Evolutionary conservation across 2,113 vertebrate genomes (phyloP).

Genomic region (Climacteris rufus): DNA sequence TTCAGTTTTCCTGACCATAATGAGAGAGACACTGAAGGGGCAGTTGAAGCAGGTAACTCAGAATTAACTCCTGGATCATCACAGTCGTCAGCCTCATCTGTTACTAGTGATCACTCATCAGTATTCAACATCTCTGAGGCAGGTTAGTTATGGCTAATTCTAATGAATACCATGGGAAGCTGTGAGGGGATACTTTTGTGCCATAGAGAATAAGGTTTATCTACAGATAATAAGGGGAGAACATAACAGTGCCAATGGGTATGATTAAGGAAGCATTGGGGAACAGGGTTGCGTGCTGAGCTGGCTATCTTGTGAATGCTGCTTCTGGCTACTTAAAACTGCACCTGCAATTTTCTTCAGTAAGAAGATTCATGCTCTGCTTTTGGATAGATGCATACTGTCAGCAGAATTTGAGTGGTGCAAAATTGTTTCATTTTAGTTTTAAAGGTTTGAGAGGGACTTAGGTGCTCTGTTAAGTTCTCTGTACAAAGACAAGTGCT

Average conservation of each 20-base stretch:
- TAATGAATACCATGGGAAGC: conserved; percentile 20
- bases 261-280: not conserved
- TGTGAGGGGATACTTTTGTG: conserved; percentile 33
- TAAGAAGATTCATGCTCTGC: not conserved
- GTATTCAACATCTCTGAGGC: conserved; percentile 77
- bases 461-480: not conserved
- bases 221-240: not conserved
- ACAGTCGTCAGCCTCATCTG: conserved; percentile 67
- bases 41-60: conserved; percentile 85
- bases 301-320: not conserved
- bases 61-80: conserved; percentile 70
- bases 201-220: not conserved
- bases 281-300: not conserved
- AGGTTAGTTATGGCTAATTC: conserved; percentile 75
- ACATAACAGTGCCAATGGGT: not conserved
- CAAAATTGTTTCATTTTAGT: not conserved
- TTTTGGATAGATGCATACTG: not conserved
- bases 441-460: not conserved
- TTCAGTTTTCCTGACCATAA: conserved; percentile 89
- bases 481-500: not conserved
- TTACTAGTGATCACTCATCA: conserved; percentile 70
- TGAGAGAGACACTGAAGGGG: conserved; percentile 79
- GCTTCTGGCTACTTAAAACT: not conserved
- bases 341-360: not conserved
- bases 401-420: not conserved